These are phyloP conservation scores for Eupsittula cactorum DNA, from an alignment of 2,113 vertebrate species.

Conservation along the genomic window DNA sequence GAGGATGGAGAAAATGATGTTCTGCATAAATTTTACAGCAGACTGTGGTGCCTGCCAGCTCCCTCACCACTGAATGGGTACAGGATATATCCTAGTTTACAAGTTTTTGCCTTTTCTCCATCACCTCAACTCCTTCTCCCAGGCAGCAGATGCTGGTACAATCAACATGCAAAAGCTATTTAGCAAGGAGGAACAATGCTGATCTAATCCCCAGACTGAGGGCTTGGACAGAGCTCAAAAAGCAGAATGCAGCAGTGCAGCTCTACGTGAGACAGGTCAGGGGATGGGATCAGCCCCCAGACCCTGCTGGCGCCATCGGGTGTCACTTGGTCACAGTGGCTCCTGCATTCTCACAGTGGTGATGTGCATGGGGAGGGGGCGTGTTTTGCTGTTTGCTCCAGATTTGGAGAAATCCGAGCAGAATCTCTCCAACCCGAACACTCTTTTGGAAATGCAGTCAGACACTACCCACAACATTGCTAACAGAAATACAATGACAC, in stretches of 20 bases:
- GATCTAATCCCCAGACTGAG: slow-evolving; percentile 36
- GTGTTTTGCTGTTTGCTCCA: neutral
- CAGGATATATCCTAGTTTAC: neutral
- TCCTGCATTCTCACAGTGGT: neutral
- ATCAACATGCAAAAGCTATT: slow-evolving; percentile 39
- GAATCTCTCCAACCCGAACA: neutral
- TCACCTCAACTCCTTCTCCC: neutral
- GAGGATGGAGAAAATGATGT: neutral
- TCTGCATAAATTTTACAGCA: neutral
- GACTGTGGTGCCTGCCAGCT: neutral
- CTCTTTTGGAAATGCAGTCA: neutral
- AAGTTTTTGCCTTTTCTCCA: neutral
- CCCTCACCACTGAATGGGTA: neutral
- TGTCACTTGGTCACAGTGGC: neutral
- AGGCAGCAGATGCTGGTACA: neutral
- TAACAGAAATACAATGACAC: neutral
- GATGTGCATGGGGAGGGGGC: rapidly evolving
- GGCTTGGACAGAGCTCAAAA: slow-evolving; percentile 9
- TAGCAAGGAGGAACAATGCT: slow-evolving; percentile 13
- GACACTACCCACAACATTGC: too few relatives aligned
- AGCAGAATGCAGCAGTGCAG: neutral
- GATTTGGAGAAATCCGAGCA: neutral
- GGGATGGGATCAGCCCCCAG: neutral
- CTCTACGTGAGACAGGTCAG: neutral
- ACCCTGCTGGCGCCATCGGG: rapidly evolving